Evolutionary conservation across 1,140 invertebrate genomes (phyloP), one percentile per base, ranked within the genome.

Genomic region (Pogonognathellus flavescens): DNA sequence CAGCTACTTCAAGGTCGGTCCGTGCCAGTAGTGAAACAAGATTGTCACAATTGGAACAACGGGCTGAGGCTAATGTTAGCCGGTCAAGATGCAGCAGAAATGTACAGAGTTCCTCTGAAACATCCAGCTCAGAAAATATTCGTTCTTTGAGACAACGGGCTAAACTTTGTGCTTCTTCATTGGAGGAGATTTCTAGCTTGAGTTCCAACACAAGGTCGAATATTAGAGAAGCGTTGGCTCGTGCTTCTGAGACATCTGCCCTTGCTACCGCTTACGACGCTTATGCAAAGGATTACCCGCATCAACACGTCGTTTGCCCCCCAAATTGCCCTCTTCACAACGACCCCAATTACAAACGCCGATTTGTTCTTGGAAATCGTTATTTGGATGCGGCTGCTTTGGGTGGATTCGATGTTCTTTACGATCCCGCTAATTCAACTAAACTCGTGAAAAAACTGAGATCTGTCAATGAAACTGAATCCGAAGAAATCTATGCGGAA

Each of bases 341-440:
- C 18, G 76, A 60, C 57, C 84, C 84, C 10, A 66, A 81, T 14
- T 82, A 50, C 52, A 14, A 49, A 22, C 55, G 80, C 6, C 20
- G 84, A 22, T 85, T 85, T 49, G 31, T 85, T 7, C 49, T 85
- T 1, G 84, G 84, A 11, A 85, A 85, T 80, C 41, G 80, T n/a
- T 85, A 62, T 70, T 16, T 82, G 84, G 84, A 85, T 66, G 84
- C 84, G 5, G 84, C 84, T 18, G 76, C 84, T 6, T 41, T 85
- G 25, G 84, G 84, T 14, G 84, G 84, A 13, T 85, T 85, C 55
- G 84, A 85, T 76, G 84, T 85, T 1, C 49, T 85, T 4, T 85
- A 85, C 53, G 84, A 85, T 14, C 84, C 84, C 1, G 18, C 84
- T n/a, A 76, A 60, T 16, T 85, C 70, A n/a, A 76, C 25, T 0